phyloP scores from a whole-genome alignment of 2,113 vertebrate species.

The Fulmarus glacialis region DNA sequence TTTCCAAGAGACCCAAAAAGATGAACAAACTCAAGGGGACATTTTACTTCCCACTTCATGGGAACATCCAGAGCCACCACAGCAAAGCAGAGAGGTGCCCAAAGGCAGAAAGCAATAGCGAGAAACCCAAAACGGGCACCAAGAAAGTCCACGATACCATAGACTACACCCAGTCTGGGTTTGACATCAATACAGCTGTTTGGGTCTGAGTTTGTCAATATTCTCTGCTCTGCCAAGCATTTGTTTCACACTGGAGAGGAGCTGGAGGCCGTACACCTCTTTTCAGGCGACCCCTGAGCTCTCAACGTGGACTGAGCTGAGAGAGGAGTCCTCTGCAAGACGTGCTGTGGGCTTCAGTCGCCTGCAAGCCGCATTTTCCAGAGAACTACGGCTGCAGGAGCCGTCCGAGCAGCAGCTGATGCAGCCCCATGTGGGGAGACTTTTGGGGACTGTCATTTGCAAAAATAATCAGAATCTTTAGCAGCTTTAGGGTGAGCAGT shows the following conservation, averaged over 20 bases:
- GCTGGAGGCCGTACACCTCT: fast-evolving
- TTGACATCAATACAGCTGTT: slow-evolving; percentile 94
- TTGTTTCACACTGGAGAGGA: neutral
- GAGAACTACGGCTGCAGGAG: neutral
- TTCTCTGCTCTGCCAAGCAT: neutral
- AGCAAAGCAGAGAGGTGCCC: slow-evolving; percentile 74
- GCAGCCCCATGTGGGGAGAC: fast-evolving
- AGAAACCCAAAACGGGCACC: slow-evolving; percentile 67
- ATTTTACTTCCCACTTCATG: slow-evolving; percentile 84
- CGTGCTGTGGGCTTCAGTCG: fast-evolving
- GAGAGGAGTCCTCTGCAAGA: neutral
- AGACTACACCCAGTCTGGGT: slow-evolving; percentile 77
- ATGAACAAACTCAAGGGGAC: slow-evolving; percentile 79
- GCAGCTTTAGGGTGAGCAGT: neutral
- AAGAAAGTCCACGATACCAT: slow-evolving; percentile 64
- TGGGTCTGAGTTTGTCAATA: slow-evolving; percentile 83
- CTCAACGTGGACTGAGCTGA: fast-evolving
- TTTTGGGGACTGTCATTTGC: fast-evolving
- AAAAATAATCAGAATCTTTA: neutral
- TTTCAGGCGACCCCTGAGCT: neutral
- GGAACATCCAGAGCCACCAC: slow-evolving; percentile 68
- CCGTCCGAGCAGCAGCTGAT: neutral
- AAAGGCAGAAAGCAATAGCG: slow-evolving; percentile 31
- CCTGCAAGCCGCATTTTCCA: fast-evolving
- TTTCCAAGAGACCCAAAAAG: slow-evolving; percentile 89